Conservation (phyloP, 2,113 vertebrate genomes). For the Hydropotes inermis region DNA sequence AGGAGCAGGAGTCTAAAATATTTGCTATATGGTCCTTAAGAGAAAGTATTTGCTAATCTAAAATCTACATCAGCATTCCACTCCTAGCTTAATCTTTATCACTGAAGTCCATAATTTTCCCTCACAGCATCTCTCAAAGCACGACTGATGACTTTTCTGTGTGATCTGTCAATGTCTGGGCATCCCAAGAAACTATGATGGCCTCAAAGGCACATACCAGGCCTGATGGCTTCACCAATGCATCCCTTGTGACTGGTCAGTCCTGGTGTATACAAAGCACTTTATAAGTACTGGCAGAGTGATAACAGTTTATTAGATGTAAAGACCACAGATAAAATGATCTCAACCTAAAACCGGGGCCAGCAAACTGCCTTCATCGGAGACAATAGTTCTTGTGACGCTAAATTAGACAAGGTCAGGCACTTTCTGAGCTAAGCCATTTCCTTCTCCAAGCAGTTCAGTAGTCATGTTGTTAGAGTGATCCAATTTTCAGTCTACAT, state of each 20-base stretch:
- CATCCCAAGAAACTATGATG: background rate
- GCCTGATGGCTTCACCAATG: background rate
- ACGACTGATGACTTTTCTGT: too few relatives aligned
- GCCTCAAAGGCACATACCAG: background rate
- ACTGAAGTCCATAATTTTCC: background rate
- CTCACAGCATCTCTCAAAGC: background rate
- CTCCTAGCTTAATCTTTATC: background rate
- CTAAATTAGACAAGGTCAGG: background rate
- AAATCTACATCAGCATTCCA: background rate
- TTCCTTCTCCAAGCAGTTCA: background rate
- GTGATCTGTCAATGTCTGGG: background rate
- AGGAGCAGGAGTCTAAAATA: background rate
- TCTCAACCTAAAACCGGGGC: background rate
- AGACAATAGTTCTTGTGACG: background rate
- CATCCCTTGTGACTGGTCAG: background rate
- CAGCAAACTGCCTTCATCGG: background rate
- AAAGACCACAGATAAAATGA: background rate
- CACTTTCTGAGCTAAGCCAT: background rate
- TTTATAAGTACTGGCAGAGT: background rate
- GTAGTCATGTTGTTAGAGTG: background rate
- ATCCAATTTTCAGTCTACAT: background rate
- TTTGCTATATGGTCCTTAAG: background rate
- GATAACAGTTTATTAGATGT: background rate
- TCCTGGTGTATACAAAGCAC: background rate
- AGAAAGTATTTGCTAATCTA: background rate